Evolutionary conservation across 1,140 invertebrate genomes (phyloP), one percentile per base, ranked within the genome.

Genomic region (Ostrea edulis): DNA sequence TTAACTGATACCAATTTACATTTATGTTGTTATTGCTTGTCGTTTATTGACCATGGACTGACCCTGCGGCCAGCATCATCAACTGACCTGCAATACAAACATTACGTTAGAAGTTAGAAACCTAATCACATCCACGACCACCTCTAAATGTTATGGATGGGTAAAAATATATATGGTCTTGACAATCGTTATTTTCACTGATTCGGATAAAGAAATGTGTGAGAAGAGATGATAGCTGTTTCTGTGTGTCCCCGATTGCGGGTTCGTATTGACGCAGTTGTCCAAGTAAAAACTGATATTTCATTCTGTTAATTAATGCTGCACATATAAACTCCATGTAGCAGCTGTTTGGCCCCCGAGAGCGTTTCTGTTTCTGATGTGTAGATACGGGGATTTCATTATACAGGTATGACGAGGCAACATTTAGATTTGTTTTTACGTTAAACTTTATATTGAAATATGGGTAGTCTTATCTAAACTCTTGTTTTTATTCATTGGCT

Each of bases 261-360:
- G 25, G 68, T 25, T 77, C 29, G 68, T 77, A 77, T 77, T 35
- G 68, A 77, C 68, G 68, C 29, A 9, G 29, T 35, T 29, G 68
- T 4, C 68, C 22, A 29, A 77, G 68, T 77, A 77, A 29, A 77
- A 77, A 77, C n/a, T 77, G 68, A 77, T 25, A 77, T 77, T 77
- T 77, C 25, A 44, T 44, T 77, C 68, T 25, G 68, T 25, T 77
- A 77, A 77, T 77, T 77, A 77, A 77, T 29, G 25, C 68, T 77
- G 35, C 68, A 77, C 68, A 77, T 11, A 77, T 77, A 77, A 62
- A 62, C 25, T 77, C 17, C 12, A 77, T 77, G 68, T 35, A 77
- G 35, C 68, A 77, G 68, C 68, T 77, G 68, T 25, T 77, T 7
- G 8, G 55, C 22, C 12, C 7, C 29, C 22, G 9, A 29, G 55